phyloP scores from a whole-genome alignment of 2,113 vertebrate genomes.

The Nestor notabilis region DNA sequence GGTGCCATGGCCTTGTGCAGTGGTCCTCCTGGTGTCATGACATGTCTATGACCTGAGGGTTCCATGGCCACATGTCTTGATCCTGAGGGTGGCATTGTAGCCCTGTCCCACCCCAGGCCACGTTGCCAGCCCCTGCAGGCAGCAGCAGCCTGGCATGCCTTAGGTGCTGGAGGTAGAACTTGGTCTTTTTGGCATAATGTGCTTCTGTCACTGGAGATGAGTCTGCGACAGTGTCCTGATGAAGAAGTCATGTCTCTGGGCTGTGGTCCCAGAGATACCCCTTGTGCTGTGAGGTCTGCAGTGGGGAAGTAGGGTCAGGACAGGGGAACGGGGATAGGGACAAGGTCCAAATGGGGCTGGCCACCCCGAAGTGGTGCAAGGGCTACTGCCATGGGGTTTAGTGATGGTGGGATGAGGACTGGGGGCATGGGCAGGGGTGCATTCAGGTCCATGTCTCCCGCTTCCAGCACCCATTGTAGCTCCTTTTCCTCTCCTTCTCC shows the following conservation, averaged over 20 bases:
- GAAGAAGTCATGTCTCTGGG: not conserved
- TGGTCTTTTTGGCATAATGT: fast-evolving
- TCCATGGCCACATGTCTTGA: not conserved
- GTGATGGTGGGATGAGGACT: not conserved
- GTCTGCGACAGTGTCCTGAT: not conserved
- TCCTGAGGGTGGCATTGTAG: not conserved
- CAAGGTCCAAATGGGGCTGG: not conserved
- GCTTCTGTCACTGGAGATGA: not conserved
- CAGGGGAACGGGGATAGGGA: not conserved
- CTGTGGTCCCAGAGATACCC: not conserved
- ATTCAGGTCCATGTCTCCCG: fast-evolving
- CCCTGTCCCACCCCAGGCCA: not conserved
- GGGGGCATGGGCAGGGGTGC: not conserved
- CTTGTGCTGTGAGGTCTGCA: fast-evolving
- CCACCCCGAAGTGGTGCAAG: not conserved
- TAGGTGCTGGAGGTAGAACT: not conserved
- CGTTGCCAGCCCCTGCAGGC: not conserved
- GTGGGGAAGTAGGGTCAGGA: not conserved
- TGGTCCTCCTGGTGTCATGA: not conserved
- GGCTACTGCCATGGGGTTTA: fast-evolving
- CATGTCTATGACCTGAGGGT: not conserved
- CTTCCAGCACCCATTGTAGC: not conserved
- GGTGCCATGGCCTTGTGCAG: not conserved
- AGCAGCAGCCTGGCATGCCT: fast-evolving
- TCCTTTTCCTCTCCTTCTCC: not conserved